phyloP scores from a whole-genome alignment of 2,797 vertebrate genomes.

The Champsocephalus gunnari region DNA sequence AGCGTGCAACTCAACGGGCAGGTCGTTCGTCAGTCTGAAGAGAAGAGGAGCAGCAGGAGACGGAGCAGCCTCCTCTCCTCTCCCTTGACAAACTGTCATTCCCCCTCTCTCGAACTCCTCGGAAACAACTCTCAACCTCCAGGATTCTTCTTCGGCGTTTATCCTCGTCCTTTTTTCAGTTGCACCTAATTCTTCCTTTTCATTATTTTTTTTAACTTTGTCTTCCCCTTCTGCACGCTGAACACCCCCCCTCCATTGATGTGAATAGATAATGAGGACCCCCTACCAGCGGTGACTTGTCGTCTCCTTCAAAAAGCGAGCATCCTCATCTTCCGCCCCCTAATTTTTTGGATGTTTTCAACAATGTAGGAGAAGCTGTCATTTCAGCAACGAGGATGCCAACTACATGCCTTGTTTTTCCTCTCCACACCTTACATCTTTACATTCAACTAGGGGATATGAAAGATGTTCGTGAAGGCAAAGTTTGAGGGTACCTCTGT shows the following conservation, averaged over 20 bases:
- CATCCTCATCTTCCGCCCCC: slow-evolving; percentile 46
- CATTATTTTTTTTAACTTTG: slow-evolving; percentile 32
- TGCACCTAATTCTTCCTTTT: slow-evolving; percentile 30
- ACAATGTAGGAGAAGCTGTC: slow-evolving; percentile 76
- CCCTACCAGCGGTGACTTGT: slow-evolving; percentile 65
- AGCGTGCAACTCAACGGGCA: slow-evolving; percentile 77
- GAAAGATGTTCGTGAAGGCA: slow-evolving; percentile 71
- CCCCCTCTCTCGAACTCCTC: slow-evolving; percentile 69
- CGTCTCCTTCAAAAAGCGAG: slow-evolving; percentile 49
- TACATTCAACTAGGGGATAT: slow-evolving; percentile 52
- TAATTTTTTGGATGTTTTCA: slow-evolving; percentile 46
- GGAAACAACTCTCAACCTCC: slow-evolving; percentile 63
- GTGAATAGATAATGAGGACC: slow-evolving; percentile 71
- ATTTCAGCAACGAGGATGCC: slow-evolving; percentile 71
- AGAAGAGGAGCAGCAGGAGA: slow-evolving; percentile 74
- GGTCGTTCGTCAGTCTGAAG: slow-evolving; percentile 82
- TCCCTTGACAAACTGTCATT: slow-evolving; percentile 68
- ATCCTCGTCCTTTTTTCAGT: slow-evolving; percentile 52
- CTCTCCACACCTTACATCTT: slow-evolving; percentile 33
- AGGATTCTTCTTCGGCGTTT: slow-evolving; percentile 53
- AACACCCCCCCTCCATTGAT: slow-evolving; percentile 48
- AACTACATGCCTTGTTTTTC: slow-evolving; percentile 56
- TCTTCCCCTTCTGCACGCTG: slow-evolving; percentile 18
- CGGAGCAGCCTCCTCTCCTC: slow-evolving; percentile 66
- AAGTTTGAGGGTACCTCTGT: slow-evolving; percentile 81